A percentile compares a stretch with the other conserved stretches of the same genome.
Evolutionary conservation across 2,888 invertebrate genomes (phyloP).

Genomic region (Nycteola revayana): DNA sequence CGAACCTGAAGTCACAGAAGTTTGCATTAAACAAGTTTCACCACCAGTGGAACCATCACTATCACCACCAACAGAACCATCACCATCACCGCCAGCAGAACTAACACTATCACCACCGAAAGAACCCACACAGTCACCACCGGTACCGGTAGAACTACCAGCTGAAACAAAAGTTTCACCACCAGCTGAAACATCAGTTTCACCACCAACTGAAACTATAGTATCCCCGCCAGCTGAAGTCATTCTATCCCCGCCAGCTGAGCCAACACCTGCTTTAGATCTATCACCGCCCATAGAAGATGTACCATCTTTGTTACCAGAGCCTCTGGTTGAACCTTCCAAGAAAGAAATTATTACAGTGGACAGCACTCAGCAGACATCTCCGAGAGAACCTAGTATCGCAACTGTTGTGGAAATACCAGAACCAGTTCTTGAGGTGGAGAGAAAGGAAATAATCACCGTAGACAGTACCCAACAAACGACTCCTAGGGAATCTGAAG

Average conservation of each 20-base stretch:
- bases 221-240: conserved; percentile 2
- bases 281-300: conserved; percentile 1
- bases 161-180: not conserved
- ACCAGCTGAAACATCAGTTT: too few species aligned
- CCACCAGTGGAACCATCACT: not conserved
- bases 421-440: conserved; percentile 38
- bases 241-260: not conserved
- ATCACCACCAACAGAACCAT: too few species aligned
- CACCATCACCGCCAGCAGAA: conserved; percentile 3
- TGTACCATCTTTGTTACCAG: conserved; percentile 8
- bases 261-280: too few species aligned
- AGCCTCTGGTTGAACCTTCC: conserved; percentile 14
- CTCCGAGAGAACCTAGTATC: conserved; percentile 63
- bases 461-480: conserved; percentile 58
- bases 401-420: conserved; percentile 16
- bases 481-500: conserved; percentile 81
- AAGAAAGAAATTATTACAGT: conserved; percentile 32
- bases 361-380: conserved; percentile 78
- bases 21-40: not conserved
- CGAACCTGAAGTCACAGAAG: conserved; percentile 17
- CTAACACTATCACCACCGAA: not conserved
- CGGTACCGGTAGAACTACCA: not conserved
- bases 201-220: too few species aligned
- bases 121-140: conserved; percentile 4
- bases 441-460: conserved; percentile 38